Evolutionary conservation across 2,797 vertebrate species (phyloP).

Genomic region (Hippopotamyrus pictus): DNA sequence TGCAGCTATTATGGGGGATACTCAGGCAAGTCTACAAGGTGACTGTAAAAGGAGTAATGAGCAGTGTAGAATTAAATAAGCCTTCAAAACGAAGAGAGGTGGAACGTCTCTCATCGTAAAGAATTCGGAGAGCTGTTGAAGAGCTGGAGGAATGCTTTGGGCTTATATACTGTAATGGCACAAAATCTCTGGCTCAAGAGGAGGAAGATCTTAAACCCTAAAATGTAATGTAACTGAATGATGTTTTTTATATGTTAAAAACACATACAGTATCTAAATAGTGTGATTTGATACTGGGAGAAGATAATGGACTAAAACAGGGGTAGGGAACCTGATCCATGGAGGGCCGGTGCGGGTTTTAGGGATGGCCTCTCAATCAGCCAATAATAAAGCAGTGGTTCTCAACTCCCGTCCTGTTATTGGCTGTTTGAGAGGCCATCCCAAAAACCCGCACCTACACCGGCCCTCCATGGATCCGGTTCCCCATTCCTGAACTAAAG

Average conservation of each 20-base stretch:
- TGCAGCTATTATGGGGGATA: neutral
- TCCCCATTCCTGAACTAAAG: neutral
- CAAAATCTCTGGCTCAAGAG: neutral
- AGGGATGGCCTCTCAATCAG: neutral
- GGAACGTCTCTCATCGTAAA: neutral
- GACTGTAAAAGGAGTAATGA: neutral
- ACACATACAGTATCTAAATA: neutral
- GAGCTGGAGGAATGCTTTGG: neutral
- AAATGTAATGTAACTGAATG: neutral
- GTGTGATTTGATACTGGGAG: neutral
- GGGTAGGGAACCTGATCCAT: neutral
- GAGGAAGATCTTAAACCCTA: neutral
- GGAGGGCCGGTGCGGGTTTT: neutral
- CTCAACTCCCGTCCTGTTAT: neutral
- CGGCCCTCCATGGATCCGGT: neutral
- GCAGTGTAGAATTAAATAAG: neutral
- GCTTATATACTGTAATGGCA: neutral
- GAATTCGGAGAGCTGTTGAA: neutral
- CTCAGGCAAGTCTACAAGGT: neutral
- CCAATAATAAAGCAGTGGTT: neutral
- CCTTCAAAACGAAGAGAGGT: neutral
- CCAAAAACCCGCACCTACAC: neutral
- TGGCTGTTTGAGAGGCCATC: neutral
- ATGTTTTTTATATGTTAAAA: neutral
- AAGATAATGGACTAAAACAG: neutral